phyloP scores from a whole-genome alignment of 1,140 invertebrate genomes.

The Heliconius melpomene region DNA sequence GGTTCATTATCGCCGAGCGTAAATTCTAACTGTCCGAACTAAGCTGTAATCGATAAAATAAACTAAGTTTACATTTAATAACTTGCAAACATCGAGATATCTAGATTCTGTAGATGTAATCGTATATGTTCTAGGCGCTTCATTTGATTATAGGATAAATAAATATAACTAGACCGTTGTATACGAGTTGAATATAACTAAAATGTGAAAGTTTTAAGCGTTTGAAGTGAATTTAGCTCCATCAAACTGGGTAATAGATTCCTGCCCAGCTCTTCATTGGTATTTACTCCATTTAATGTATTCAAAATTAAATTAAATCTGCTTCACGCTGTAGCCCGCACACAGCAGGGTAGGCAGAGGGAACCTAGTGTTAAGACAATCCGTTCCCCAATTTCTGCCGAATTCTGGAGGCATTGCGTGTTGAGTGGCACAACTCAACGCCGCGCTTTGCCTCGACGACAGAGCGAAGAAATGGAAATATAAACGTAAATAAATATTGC shows the following conservation, averaged over 20 bases:
- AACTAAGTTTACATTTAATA: conserved; percentile 12
- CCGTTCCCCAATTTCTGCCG: too few relatives aligned
- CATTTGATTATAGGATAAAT: neutral
- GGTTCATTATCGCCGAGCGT: conserved; percentile 5
- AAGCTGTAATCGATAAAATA: conserved; percentile 12
- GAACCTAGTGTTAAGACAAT: too few relatives aligned
- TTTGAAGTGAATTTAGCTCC: neutral
- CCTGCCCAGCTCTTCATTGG: neutral
- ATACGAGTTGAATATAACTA: too few relatives aligned
- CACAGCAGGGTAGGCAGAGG: too few relatives aligned
- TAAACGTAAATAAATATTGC: too few relatives aligned
- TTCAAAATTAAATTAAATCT: too few relatives aligned
- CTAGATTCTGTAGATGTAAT: neutral
- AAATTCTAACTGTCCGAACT: conserved; percentile 14
- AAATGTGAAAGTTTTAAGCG: neutral
- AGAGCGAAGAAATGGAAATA: too few relatives aligned
- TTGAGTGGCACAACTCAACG: too few relatives aligned
- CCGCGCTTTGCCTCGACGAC: too few relatives aligned
- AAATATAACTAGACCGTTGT: too few relatives aligned
- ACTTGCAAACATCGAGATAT: neutral
- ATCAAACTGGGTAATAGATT: neutral
- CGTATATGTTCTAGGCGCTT: neutral
- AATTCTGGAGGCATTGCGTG: too few relatives aligned
- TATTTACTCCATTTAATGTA: neutral
- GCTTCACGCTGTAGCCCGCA: too few relatives aligned